phyloP scores from a whole-genome alignment of 2,797 vertebrate genomes.

The Allobates femoralis region DNA sequence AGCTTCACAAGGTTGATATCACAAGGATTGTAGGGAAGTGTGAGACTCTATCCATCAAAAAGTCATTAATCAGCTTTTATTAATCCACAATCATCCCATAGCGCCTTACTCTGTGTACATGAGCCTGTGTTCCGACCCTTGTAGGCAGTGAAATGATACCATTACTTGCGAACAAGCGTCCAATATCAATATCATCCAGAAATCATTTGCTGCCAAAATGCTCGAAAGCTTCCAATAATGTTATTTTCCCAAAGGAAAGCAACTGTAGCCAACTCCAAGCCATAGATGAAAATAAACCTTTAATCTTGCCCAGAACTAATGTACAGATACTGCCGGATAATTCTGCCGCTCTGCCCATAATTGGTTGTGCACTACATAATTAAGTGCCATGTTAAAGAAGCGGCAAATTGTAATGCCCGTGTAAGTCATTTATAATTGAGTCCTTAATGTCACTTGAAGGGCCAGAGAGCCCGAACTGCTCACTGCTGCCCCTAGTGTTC shows the following conservation, averaged over 20 bases:
- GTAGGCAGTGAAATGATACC: not conserved
- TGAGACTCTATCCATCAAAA: not conserved
- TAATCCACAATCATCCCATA: not conserved
- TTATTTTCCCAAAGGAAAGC: conserved; percentile 8
- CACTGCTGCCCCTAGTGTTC: not conserved
- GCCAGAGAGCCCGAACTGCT: not conserved
- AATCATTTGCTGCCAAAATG: conserved; percentile 8
- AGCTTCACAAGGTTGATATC: not conserved
- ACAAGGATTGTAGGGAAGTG: not conserved
- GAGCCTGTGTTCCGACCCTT: not conserved
- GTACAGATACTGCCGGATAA: conserved; percentile 44
- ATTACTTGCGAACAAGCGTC: not conserved
- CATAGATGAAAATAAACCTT: conserved; percentile 28
- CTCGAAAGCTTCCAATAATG: not conserved
- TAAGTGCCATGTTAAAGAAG: conserved; percentile 48
- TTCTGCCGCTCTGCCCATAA: conserved; percentile 28
- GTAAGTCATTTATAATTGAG: conserved; percentile 55
- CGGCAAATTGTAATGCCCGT: conserved; percentile 54
- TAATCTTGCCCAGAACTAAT: conserved; percentile 43
- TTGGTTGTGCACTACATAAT: conserved; percentile 44
- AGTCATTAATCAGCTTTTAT: not conserved
- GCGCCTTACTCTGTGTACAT: too few relatives aligned
- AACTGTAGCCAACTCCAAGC: conserved; percentile 6
- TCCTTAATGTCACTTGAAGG: conserved; percentile 51
- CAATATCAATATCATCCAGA: not conserved